A percentile compares a stretch with the other conserved stretches of the same genome.
phyloP scores from a whole-genome alignment of 2,888 invertebrate genomes.

The Venusia cambrica region DNA sequence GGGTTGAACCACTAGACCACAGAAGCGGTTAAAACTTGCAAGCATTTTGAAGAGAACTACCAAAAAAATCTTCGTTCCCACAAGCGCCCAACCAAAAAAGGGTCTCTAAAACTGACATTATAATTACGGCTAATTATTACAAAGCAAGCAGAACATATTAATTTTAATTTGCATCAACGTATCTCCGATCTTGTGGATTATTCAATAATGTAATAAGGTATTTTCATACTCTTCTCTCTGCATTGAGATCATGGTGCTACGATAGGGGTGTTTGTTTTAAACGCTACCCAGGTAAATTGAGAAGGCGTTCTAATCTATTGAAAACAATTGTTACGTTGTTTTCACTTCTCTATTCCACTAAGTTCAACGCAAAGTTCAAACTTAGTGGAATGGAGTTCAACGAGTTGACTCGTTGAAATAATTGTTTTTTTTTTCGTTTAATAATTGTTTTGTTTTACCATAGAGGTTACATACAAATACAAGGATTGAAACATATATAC shows the following conservation, averaged over 20 bases:
- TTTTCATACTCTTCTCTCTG: conserved; percentile 24
- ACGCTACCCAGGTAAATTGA: conserved; percentile 14
- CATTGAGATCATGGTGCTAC: conserved; percentile 43
- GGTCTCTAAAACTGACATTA: conserved; percentile 34
- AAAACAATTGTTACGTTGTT: too few species aligned
- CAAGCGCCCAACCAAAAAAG: conserved; percentile 26
- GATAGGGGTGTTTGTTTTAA: conserved; percentile 41
- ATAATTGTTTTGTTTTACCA: too few species aligned
- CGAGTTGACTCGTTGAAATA: too few species aligned
- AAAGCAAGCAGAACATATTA: conserved; percentile 49
- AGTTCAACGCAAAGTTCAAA: too few species aligned
- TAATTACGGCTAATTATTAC: conserved; percentile 63
- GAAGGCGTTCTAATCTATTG: too few species aligned
- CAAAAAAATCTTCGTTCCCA: conserved; percentile 13
- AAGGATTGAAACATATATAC: too few species aligned
- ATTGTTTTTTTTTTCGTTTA: too few species aligned
- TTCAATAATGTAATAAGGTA: conserved; percentile 65
- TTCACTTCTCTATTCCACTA: too few species aligned
- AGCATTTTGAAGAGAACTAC: background rate
- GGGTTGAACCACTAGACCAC: too few species aligned
- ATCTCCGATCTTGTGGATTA: conserved; percentile 54
- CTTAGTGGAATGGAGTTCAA: too few species aligned
- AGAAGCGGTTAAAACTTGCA: too few species aligned
- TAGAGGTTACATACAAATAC: too few species aligned
- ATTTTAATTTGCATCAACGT: conserved; percentile 66